Base-by-base conservation (phyloP, 2,797 vertebrate species). In the Sus cebifrons region DNA sequence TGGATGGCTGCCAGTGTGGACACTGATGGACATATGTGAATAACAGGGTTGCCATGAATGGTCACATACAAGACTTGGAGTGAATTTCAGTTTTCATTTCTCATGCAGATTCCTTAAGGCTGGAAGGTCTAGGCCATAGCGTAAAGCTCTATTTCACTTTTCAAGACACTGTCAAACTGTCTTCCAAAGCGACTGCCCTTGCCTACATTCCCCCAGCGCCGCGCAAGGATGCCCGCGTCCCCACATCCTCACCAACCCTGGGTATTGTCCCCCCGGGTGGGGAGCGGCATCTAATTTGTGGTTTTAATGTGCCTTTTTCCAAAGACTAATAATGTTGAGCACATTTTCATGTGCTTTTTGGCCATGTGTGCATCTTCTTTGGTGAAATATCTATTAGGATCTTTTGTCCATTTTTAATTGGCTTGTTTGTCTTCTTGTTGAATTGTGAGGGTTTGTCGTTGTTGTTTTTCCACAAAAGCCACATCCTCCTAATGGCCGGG, bases 401-500 rank as follows among this genome's bases (percentile, higher is more conserved):
- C n/a, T 79, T 85, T 83, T 52, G 17, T 44, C 84, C n/a, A 6
- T 36, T 94, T 96, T 87, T 87, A 96, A 92, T 40, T 89, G 95
- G 32, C 36, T 75, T 71, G 58, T 75, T 86, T 93, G 91, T 91
- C 87, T 86, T 78, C 2, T 60, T 27, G 68, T 68, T 94, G 93
- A 32, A 32, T 92, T 49, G 13, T 14, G 10, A 89, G 60, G 68
- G 13, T n/a, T 67, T 67, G 23, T 0, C 58, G 44, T 44, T 44
- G 44, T 44, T 9, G 5, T 44, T 44, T 32, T 13, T 20, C 74
- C 65, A 29, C 20, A 3, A 73, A 89, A 78, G 68, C 44, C 54
- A 74, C 32, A 9, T 78, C 64, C 58, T 95, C 27, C 5, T 32
- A 64, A 87, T 58, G 77, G 90, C 81, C 94, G 65, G 49, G 65